phyloP scores from a whole-genome alignment of 1,140 invertebrate genomes.

The Achroia grisella region DNA sequence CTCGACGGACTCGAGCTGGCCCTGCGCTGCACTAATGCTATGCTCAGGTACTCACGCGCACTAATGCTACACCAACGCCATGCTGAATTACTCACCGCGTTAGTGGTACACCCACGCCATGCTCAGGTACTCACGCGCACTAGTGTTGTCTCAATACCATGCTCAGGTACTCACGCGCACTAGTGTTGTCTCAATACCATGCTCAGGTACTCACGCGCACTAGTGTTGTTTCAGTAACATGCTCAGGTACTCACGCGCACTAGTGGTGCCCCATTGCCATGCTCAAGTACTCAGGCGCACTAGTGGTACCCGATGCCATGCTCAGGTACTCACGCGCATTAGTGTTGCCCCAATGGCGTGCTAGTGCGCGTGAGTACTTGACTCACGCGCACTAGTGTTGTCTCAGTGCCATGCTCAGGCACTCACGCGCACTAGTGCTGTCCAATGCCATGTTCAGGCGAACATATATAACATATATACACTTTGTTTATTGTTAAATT shows the following conservation, averaged over 20 bases:
- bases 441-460: slow-evolving; percentile 72
- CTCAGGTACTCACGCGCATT: too few species aligned
- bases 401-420: too few species aligned
- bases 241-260: too few species aligned
- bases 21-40: slow-evolving; percentile 78
- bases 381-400: not conserved
- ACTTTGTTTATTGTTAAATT: too few species aligned
- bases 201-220: slow-evolving; percentile 50
- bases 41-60: slow-evolving; percentile 57
- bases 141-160: too few species aligned
- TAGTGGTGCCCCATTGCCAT: slow-evolving; percentile 79
- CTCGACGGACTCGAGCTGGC: slow-evolving; percentile 95
- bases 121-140: too few species aligned
- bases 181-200: slow-evolving; percentile 78
- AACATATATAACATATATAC: too few species aligned
- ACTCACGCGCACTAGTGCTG: too few species aligned
- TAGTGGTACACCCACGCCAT: slow-evolving; percentile 79
- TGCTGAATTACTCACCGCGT: too few species aligned
- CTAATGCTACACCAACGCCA: not conserved
- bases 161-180: too few species aligned
- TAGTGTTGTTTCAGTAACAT: not conserved
- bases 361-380: slow-evolving; percentile 79
- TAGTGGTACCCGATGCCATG: too few species aligned
- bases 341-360: slow-evolving; percentile 78
- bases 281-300: too few species aligned